A percentile compares a stretch with the other conserved stretches of the same genome.
Conservation (phyloP, 2,797 vertebrate species). For the Mormyrus hasselquistii region DNA sequence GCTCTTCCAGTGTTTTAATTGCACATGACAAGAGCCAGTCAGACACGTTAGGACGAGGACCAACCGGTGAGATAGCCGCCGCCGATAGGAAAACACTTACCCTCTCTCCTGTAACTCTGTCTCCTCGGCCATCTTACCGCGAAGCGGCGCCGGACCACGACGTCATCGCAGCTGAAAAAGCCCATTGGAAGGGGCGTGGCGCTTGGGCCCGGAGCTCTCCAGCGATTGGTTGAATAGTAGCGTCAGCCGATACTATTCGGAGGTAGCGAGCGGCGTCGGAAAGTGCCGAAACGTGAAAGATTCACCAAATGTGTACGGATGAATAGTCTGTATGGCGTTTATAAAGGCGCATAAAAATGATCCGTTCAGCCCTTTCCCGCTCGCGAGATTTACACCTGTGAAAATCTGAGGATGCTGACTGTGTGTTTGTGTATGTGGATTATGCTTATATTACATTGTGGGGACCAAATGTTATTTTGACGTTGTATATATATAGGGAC, state of each 20-base stretch:
- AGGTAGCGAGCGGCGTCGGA: neutral
- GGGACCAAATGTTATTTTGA: neutral
- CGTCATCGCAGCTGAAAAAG: slow-evolving; percentile 23
- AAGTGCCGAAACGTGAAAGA: neutral
- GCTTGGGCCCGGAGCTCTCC: neutral
- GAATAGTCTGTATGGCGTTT: neutral
- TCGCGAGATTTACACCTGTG: neutral
- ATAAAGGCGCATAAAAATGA: neutral
- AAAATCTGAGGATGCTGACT: neutral
- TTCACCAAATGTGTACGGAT: neutral
- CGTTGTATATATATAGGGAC: too few relatives aligned
- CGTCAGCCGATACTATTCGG: neutral
- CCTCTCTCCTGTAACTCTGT: slow-evolving; percentile 28
- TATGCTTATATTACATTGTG: neutral
- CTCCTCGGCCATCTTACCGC: slow-evolving; percentile 54
- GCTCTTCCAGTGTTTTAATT: neutral
- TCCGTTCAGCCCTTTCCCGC: neutral
- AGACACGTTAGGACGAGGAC: neutral
- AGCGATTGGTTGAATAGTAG: neutral
- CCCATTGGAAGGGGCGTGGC: neutral
- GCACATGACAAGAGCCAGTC: neutral
- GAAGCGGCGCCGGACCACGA: slow-evolving; percentile 23
- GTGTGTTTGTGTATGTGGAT: neutral
- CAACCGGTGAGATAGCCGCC: neutral
- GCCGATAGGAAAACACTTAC: slow-evolving; percentile 40